Evolutionary conservation across 2,888 invertebrate species (phyloP), one percentile per base, ranked within the genome.

Genomic region (Hylaea fasciaria): DNA sequence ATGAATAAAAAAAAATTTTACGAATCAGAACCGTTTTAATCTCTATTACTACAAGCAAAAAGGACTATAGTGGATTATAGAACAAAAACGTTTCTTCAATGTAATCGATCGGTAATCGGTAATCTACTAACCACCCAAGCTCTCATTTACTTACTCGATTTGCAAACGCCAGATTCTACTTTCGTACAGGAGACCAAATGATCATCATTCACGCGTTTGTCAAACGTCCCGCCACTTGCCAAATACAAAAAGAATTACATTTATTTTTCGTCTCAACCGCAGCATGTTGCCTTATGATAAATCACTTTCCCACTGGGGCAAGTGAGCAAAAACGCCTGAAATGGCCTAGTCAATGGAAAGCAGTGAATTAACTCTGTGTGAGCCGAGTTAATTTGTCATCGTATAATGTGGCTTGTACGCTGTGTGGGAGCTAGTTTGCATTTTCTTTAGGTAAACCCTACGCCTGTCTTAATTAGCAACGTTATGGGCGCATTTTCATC

Each of bases 171-270:
- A 17, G 28, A 13, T 56, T 13, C 35, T 32, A 10, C 32, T 35
- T 32, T 44, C n/a, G 44, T 47, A n/a, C n/a, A n/a, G n/a, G 40
- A 28, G 62, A 78, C 37, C 41, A 51, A 40, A 55, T 56, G 51
- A 56, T 83, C 81, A 88, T 89, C 85, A 90, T 88, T 89, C 85
- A 85, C 78, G 82, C 86, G 81, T 88, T 88, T 87, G 82, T 80
- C 86, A 86, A 86, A 87, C 84, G 84, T 82, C 85, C 83, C 77
- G 75, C 72, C 74, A 76, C 79, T 83, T 82, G 75, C 81, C 84
- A 83, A 87, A 88, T 87, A 88, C 85, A 88, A 89, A 87, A 87
- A 83, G 83, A 87, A 87, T 86, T 85, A 87, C 89, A 80, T 85
- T 88, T 87, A 89, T 89, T 90, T 90, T 85, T 83, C 84, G 81